phyloP scores from a whole-genome alignment of 2,797 vertebrate genomes.

The Luscinia megarhynchos region DNA sequence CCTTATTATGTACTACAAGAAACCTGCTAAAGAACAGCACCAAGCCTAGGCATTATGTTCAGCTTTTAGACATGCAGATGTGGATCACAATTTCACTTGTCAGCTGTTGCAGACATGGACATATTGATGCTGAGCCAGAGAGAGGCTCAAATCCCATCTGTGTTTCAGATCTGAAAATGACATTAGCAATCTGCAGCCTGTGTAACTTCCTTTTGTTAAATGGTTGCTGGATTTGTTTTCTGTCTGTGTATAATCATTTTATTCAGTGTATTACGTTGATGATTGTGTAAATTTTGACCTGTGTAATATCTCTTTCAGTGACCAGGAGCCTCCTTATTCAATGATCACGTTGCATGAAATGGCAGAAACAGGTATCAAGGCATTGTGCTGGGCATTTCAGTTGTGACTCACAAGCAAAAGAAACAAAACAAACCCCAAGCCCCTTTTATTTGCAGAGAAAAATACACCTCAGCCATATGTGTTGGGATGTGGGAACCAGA shows the following conservation, averaged over 20 bases:
- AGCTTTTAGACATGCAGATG: not conserved
- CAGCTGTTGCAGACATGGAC: not conserved
- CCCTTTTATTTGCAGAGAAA: not conserved
- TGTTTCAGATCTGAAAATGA: not conserved
- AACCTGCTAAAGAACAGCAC: not conserved
- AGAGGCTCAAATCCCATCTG: not conserved
- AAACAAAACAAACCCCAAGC: not conserved
- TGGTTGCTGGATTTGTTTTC: not conserved
- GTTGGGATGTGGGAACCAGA: not conserved
- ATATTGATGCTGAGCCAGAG: not conserved
- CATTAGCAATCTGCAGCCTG: not conserved
- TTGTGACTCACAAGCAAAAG: not conserved
- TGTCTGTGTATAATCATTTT: not conserved
- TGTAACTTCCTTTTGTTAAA: not conserved
- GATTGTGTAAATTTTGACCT: conserved; percentile 53
- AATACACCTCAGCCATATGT: not conserved
- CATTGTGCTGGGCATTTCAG: conserved; percentile 33
- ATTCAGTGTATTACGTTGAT: not conserved
- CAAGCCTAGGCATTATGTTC: not conserved
- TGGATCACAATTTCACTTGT: not conserved
- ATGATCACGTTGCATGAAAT: conserved; percentile 99
- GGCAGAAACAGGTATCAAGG: conserved; percentile 95
- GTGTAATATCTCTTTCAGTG: conserved; percentile 85
- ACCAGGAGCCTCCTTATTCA: conserved; percentile 99
- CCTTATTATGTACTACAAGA: fast-evolving